Evolutionary conservation across 2,888 invertebrate genomes (phyloP).

Genomic region (Lepidonotus clava): DNA sequence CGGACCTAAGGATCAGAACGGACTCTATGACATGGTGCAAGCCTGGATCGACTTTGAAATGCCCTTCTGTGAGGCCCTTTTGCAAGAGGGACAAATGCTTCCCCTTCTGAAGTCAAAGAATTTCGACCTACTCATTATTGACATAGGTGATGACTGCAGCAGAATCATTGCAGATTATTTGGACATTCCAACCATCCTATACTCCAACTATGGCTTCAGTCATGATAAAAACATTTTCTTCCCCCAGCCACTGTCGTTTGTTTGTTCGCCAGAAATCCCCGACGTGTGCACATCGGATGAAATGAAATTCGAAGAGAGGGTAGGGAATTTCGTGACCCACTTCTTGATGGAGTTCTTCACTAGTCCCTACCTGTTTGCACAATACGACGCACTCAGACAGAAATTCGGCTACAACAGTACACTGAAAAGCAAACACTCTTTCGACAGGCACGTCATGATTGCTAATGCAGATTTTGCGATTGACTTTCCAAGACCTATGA

Average conservation of each 20-base stretch:
- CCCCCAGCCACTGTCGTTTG: conserved; percentile 5
- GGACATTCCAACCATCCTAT: conserved; percentile 30
- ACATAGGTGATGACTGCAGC: conserved; percentile 34
- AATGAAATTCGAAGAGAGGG: conserved; percentile 45
- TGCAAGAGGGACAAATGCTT: neutral
- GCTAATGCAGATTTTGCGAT: conserved; percentile 47
- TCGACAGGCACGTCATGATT: conserved; percentile 22
- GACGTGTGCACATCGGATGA: conserved; percentile 43
- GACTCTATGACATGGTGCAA: conserved; percentile 16
- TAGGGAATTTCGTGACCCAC: neutral
- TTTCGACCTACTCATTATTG: conserved; percentile 24
- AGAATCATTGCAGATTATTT: conserved; percentile 33
- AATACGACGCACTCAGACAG: neutral
- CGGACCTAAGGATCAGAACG: neutral
- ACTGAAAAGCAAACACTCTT: neutral
- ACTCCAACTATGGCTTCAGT: conserved; percentile 49
- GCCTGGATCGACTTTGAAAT: conserved; percentile 38
- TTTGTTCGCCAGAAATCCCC: conserved; percentile 16
- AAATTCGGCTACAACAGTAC: neutral
- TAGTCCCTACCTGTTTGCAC: neutral
- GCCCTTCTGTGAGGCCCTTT: conserved; percentile 3
- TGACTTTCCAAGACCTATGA: conserved; percentile 39
- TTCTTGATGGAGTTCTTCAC: neutral
- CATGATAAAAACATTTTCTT: conserved; percentile 14
- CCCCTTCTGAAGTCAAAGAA: neutral